Conservation (phyloP, 2,113 vertebrate species). For the Podarcis muralis region DNA sequence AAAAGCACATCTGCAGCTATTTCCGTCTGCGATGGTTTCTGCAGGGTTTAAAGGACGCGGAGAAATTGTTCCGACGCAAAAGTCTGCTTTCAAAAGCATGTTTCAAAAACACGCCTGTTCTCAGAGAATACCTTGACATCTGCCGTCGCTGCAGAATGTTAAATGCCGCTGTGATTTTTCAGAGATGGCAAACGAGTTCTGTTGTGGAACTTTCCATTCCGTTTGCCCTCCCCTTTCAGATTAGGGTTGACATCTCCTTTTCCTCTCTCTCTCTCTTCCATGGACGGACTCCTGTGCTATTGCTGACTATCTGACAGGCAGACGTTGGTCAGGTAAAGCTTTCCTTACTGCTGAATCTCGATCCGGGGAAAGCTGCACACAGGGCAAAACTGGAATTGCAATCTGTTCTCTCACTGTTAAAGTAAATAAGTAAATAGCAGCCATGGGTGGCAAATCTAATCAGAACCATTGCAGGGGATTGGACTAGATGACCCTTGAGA, state of each 20-base stretch:
- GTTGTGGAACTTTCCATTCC: background rate
- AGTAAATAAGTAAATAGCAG: too few species aligned
- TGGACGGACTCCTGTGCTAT: background rate
- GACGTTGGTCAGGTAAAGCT: background rate
- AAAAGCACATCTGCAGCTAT: slow-evolving; percentile 8
- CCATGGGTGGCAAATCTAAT: too few species aligned
- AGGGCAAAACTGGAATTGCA: too few species aligned
- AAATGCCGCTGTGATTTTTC: slow-evolving; percentile 25
- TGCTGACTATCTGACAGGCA: background rate
- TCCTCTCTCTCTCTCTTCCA: too few species aligned
- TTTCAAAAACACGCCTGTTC: background rate
- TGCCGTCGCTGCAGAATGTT: fast-evolving
- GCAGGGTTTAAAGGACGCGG: slow-evolving; percentile 22
- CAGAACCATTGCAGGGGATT: too few species aligned
- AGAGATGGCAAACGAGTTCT: slow-evolving; percentile 25
- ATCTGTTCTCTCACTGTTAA: too few species aligned
- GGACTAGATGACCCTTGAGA: too few species aligned
- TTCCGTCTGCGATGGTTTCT: background rate
- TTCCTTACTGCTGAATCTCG: too few species aligned
- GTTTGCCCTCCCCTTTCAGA: background rate
- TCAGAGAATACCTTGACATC: slow-evolving; percentile 31
- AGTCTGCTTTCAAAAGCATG: background rate
- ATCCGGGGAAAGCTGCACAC: too few species aligned
- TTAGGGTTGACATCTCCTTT: background rate
- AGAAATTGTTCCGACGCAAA: slow-evolving; percentile 25